These are phyloP conservation scores for Tromatobia lineatoria DNA, from an alignment of 2,888 invertebrate genomes.

Conservation along the genomic window DNA sequence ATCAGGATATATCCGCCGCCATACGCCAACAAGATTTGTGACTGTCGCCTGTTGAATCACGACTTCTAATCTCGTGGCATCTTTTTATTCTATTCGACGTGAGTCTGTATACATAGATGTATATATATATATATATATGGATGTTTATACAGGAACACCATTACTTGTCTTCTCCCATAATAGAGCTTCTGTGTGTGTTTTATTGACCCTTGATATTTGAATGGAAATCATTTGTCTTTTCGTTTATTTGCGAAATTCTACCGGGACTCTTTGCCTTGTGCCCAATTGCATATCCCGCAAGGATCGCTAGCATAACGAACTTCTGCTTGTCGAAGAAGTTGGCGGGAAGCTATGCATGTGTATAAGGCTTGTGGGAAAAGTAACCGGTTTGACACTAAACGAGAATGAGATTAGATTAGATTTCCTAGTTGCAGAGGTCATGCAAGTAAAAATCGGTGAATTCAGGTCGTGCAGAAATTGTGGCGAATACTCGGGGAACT, in stretches of 20 bases:
- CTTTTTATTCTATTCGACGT: slow-evolving; percentile 44
- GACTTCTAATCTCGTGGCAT: slow-evolving; percentile 66
- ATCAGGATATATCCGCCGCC: slow-evolving; percentile 60
- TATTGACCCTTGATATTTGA: slow-evolving; percentile 65
- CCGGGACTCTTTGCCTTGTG: slow-evolving; percentile 49
- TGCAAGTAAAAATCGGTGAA: slow-evolving; percentile 9
- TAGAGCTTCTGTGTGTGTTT: slow-evolving; percentile 19
- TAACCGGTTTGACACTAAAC: slow-evolving; percentile 26
- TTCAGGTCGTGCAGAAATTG: neutral
- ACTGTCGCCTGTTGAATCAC: slow-evolving; percentile 68
- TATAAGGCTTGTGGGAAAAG: slow-evolving; percentile 21
- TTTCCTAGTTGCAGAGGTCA: slow-evolving; percentile 1
- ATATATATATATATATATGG: too few species aligned
- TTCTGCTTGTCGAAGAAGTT: neutral
- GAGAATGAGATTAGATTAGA: slow-evolving; percentile 21
- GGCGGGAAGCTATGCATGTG: neutral
- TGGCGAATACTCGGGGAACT: neutral
- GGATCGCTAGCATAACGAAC: slow-evolving; percentile 2
- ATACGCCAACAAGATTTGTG: slow-evolving; percentile 66
- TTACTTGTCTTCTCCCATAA: neutral
- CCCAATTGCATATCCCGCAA: slow-evolving; percentile 39
- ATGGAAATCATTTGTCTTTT: slow-evolving; percentile 64
- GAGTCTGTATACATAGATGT: too few species aligned
- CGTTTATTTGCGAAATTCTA: slow-evolving; percentile 46
- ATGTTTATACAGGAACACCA: neutral